Conservation (phyloP, 2,113 vertebrate species). For the Pterophyllum scalare region DNA sequence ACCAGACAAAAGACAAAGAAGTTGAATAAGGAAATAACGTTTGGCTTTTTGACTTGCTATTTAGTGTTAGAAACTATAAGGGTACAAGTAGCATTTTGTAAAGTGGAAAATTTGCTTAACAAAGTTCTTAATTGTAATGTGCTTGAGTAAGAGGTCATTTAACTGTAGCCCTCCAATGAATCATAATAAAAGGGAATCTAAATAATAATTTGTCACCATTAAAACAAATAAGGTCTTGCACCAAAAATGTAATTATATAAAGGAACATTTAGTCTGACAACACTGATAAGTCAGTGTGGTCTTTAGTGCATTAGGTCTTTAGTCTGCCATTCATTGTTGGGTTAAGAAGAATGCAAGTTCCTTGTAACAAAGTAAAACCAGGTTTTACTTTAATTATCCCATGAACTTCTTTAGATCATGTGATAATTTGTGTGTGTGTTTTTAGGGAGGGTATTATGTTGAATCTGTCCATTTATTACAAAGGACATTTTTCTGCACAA, state of each 20-base stretch:
- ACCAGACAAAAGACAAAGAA: background rate
- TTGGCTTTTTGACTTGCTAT: background rate
- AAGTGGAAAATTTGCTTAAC: background rate
- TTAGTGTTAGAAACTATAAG: too few species aligned
- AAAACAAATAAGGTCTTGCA: background rate
- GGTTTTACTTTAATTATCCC: background rate
- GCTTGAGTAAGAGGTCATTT: background rate
- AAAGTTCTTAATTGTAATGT: background rate
- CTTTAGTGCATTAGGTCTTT: background rate
- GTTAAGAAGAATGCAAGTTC: background rate
- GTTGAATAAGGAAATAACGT: background rate
- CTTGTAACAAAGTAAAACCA: background rate
- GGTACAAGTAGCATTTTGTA: background rate
- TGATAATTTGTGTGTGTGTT: background rate
- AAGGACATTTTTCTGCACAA: slow-evolving; percentile 14
- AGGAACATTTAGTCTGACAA: background rate
- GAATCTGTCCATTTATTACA: slow-evolving; percentile 18
- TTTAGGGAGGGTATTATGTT: slow-evolving; percentile 22
- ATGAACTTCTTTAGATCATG: background rate
- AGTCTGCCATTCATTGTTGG: background rate
- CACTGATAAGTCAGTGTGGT: background rate
- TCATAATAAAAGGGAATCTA: background rate
- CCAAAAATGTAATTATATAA: background rate
- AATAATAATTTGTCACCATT: background rate
- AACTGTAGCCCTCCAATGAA: background rate